Evolutionary conservation across 2,888 invertebrate genomes (phyloP).

Genomic region (Thalpophila matura): DNA sequence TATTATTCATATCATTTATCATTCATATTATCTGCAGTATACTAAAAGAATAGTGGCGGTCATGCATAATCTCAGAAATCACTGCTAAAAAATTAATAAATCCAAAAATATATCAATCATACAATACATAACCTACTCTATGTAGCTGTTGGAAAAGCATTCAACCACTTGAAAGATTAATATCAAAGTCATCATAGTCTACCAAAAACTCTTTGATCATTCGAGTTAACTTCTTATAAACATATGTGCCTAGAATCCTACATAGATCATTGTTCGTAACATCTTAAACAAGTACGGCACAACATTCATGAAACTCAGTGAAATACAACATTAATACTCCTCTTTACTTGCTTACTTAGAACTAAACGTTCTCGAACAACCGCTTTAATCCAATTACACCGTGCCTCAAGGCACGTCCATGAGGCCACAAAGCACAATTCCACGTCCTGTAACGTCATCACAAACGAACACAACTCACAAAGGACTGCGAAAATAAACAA

Average conservation of each 20-base stretch:
- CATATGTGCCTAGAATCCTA: neutral
- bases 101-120: too few relatives aligned
- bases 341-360: constrained; percentile 40
- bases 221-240: constrained; percentile 24
- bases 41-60: too few relatives aligned
- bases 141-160: neutral
- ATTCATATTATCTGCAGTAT: too few relatives aligned
- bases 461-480: constrained; percentile 59
- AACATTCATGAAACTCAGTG: constrained; percentile 29
- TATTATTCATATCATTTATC: too few relatives aligned
- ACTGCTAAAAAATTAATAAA: too few relatives aligned
- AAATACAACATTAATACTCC: constrained; percentile 42
- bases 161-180: neutral
- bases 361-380: constrained; percentile 36
- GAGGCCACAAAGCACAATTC: too few relatives aligned
- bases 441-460: constrained; percentile 59
- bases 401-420: constrained; percentile 58
- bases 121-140: too few relatives aligned
- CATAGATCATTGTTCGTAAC: constrained; percentile 17
- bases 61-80: too few relatives aligned
- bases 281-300: constrained; percentile 30
- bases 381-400: constrained; percentile 59
- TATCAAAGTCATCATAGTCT: too few relatives aligned
- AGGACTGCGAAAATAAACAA: constrained; percentile 69
- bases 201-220: neutral